A percentile compares a stretch with the other conserved stretches of the same genome.
Conservation (phyloP, 2,113 vertebrate species). For the Psilopsiagon aurifrons region DNA sequence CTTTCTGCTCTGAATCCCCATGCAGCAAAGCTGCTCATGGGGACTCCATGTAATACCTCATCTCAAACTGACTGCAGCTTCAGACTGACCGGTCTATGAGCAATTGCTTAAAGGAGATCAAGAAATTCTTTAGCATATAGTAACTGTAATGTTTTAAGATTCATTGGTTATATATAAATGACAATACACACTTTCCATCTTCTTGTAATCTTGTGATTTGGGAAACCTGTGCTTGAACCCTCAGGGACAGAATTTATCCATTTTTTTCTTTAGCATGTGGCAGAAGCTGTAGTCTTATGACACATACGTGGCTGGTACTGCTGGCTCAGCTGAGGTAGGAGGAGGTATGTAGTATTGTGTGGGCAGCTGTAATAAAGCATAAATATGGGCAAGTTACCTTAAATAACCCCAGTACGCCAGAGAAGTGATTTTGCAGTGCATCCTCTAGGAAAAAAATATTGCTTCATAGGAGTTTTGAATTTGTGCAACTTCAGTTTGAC, state of each 20-base stretch:
- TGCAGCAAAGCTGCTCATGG: neutral
- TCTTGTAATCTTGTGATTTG: neutral
- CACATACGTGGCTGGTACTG: neutral
- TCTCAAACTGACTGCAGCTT: neutral
- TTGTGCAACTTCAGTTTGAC: neutral
- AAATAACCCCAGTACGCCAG: neutral
- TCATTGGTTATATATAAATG: neutral
- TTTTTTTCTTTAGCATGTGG: neutral
- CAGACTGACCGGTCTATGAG: neutral
- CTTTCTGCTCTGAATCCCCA: neutral
- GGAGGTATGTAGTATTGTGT: neutral
- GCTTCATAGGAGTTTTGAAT: neutral
- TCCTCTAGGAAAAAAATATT: neutral
- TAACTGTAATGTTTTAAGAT: neutral
- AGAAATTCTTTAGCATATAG: neutral
- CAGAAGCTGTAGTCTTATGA: neutral
- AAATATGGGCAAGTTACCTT: neutral
- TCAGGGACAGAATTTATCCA: accelerated
- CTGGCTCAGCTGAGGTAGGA: neutral
- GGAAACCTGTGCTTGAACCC: neutral
- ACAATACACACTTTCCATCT: neutral
- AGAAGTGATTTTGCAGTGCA: neutral
- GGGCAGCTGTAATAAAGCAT: neutral
- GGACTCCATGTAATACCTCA: neutral
- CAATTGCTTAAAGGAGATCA: neutral